Evolutionary conservation across 2,888 invertebrate species (phyloP).

Genomic region (Stictocephala bisonia): DNA sequence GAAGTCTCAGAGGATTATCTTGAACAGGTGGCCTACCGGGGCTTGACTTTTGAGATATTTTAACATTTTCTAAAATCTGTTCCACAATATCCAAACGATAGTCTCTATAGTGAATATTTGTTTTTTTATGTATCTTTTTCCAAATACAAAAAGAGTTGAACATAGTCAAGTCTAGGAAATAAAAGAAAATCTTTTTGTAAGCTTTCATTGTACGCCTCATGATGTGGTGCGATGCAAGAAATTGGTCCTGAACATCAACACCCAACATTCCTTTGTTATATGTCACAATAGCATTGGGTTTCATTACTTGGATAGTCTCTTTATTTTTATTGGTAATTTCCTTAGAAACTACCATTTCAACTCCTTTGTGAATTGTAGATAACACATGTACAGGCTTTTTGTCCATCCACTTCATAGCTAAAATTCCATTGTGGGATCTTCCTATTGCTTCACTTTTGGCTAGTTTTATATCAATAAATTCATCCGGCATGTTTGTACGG

Average conservation of each 20-base stretch:
- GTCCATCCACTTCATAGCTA: not conserved
- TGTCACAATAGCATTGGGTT: not conserved
- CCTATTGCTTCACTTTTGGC: not conserved
- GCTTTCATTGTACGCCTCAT: not conserved
- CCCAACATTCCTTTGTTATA: not conserved
- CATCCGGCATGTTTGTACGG: not conserved
- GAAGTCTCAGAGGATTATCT: not conserved
- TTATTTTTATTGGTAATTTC: not conserved
- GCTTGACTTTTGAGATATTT: not conserved
- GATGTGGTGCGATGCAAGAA: not conserved
- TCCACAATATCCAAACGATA: not conserved
- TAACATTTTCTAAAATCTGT: not conserved
- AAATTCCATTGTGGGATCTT: not conserved
- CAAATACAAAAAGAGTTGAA: not conserved
- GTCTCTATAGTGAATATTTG: not conserved
- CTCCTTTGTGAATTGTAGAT: not conserved
- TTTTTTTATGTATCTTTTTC: not conserved
- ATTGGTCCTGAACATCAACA: not conserved
- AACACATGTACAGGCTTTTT: not conserved
- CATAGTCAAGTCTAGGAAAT: not conserved
- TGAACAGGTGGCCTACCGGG: not conserved
- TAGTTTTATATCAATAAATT: not conserved
- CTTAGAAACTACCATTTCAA: not conserved
- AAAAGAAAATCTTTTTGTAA: not conserved
- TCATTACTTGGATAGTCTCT: not conserved